Conservation (phyloP, 2,113 vertebrate genomes). For the Salminus brasiliensis region DNA sequence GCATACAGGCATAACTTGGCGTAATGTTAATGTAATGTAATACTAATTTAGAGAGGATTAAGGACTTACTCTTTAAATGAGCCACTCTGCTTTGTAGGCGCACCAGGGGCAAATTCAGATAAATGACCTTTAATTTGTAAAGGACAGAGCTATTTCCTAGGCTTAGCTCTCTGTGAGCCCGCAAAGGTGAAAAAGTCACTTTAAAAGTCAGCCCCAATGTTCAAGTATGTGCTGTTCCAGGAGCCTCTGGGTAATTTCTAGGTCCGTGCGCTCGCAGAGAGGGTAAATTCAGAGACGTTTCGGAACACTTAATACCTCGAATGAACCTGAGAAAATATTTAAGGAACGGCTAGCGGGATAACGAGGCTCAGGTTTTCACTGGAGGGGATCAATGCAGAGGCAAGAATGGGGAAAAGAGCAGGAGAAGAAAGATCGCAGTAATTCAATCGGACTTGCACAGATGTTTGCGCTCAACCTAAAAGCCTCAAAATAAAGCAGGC, state of each 20-base stretch:
- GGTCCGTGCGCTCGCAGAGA: not conserved
- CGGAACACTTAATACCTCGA: not conserved
- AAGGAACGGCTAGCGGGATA: constrained; percentile 13
- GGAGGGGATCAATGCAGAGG: not conserved
- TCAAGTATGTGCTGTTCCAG: constrained; percentile 8
- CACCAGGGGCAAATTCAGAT: constrained; percentile 28
- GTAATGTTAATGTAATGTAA: not conserved
- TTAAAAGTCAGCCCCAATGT: constrained; percentile 40
- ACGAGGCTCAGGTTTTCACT: constrained; percentile 26
- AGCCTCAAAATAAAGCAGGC: no score
- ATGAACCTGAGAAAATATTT: constrained; percentile 32
- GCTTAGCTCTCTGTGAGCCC: constrained; percentile 42
- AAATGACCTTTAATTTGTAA: constrained; percentile 32
- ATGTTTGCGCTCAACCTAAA: not conserved
- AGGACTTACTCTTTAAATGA: not conserved
- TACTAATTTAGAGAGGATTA: not conserved
- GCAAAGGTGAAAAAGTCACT: constrained; percentile 42
- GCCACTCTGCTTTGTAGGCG: not conserved
- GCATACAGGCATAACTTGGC: not conserved
- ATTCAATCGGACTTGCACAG: not conserved
- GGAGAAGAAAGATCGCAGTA: not conserved
- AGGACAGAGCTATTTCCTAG: constrained; percentile 23
- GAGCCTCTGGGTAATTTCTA: not conserved
- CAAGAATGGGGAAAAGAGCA: not conserved
- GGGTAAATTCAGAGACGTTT: constrained; percentile 7